Conservation (phyloP, 2,888 invertebrate species). For the Aplocera efformata region DNA sequence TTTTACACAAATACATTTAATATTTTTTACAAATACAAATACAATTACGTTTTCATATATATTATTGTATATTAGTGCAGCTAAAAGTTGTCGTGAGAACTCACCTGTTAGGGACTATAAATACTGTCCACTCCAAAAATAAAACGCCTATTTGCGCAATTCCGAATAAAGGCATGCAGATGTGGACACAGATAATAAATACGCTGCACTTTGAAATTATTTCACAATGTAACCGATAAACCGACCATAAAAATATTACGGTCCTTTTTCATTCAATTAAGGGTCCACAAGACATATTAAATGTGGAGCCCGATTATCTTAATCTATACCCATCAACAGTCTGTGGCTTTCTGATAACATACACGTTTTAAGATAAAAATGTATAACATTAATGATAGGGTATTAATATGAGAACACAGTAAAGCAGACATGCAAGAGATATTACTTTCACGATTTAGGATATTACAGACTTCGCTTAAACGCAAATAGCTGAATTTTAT, state of each 20-base stretch:
- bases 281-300: conserved; percentile 7
- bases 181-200: background rate
- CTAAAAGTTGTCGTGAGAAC: too few relatives aligned
- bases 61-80: too few relatives aligned
- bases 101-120: too few relatives aligned
- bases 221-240: conserved; percentile 12
- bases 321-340: conserved; percentile 10
- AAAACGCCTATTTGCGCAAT: too few relatives aligned
- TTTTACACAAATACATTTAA: too few relatives aligned
- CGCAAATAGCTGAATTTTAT: too few relatives aligned
- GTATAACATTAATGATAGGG: conserved; percentile 25
- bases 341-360: conserved; percentile 8
- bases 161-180: conserved; percentile 15
- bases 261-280: conserved; percentile 19
- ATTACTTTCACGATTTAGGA: conserved; percentile 4
- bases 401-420: conserved; percentile 7
- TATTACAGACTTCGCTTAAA: too few relatives aligned
- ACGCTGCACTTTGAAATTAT: background rate
- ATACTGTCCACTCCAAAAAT: too few relatives aligned
- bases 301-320: conserved; percentile 14
- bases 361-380: conserved; percentile 8
- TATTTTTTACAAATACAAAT: too few relatives aligned
- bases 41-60: too few relatives aligned
- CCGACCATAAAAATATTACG: conserved; percentile 9
- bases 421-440: conserved; percentile 12